These are phyloP conservation scores for Periphyllus acericola DNA, from an alignment of 2,888 invertebrate species.

Conservation along the genomic window DNA sequence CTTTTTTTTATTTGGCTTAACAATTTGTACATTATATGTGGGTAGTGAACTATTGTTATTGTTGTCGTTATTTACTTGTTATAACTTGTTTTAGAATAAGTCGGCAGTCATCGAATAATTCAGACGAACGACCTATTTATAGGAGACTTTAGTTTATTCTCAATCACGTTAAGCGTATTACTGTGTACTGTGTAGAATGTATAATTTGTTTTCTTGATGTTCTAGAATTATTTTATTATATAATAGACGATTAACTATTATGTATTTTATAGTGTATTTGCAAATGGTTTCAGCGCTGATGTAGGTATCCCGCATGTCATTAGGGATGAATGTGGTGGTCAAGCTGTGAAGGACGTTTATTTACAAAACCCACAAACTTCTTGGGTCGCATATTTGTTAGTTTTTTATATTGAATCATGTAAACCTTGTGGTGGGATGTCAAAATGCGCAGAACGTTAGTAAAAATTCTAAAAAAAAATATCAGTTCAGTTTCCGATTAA, in stretches of 20 bases:
- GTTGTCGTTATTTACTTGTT: background rate
- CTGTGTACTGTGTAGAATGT: background rate
- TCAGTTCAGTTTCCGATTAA: conserved; percentile 47
- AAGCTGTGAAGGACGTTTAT: conserved; percentile 61
- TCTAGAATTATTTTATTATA: conserved; percentile 6
- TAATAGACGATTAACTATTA: conserved; percentile 26
- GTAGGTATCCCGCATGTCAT: conserved; percentile 38
- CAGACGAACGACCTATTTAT: background rate
- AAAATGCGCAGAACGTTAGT: conserved; percentile 47
- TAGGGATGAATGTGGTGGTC: conserved; percentile 60
- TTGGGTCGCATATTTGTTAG: conserved; percentile 56
- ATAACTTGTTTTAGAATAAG: conserved; percentile 11
- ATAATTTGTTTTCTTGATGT: background rate
- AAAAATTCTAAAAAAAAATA: conserved; percentile 28
- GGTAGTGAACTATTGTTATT: background rate
- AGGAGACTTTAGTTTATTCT: conserved; percentile 24
- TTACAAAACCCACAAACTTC: conserved; percentile 44
- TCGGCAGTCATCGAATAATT: background rate
- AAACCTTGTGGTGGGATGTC: conserved; percentile 46
- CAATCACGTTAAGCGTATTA: conserved; percentile 13
- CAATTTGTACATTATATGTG: conserved; percentile 28
- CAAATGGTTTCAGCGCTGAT: conserved; percentile 13
- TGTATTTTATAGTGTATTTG: background rate
- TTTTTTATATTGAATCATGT: conserved; percentile 38
- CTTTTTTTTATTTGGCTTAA: background rate